Percentiles rank a stretch among this genome's conserved stretches.
Evolutionary conservation across 2,113 vertebrate species (phyloP).

Genomic region (Spilogale gracilis): DNA sequence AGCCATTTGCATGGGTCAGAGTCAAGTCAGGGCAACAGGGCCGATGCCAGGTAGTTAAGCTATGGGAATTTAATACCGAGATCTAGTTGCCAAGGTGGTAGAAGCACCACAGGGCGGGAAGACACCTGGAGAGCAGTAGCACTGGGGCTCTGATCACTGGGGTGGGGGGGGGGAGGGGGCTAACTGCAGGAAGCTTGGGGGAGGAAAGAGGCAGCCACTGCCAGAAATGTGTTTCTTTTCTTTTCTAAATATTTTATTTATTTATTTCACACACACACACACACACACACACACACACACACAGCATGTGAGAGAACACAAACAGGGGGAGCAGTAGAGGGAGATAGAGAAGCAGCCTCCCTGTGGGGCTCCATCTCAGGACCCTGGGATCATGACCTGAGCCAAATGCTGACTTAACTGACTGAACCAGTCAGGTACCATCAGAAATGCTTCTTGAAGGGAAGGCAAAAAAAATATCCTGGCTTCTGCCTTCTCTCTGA

Average conservation of each 20-base stretch:
- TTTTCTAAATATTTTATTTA: too few species aligned
- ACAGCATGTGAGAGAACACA: neutral
- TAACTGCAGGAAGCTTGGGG: too few species aligned
- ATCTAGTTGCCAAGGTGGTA: rapidly evolving
- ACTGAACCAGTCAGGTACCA: neutral
- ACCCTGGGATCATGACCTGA: neutral
- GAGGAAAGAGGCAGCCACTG: rapidly evolving
- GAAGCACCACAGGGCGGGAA: neutral
- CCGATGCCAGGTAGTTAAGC: rapidly evolving
- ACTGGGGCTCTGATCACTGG: rapidly evolving
- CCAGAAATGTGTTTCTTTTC: neutral
- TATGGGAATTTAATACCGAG: neutral
- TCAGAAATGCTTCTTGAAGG: neutral
- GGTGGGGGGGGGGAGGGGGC: rapidly evolving
- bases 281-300: too few species aligned
- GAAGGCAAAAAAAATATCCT: rapidly evolving
- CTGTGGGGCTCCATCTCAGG: neutral
- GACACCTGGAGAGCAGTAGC: neutral
- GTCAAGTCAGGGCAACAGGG: neutral
- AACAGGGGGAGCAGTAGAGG: neutral
- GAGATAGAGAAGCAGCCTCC: neutral
- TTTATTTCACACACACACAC: too few species aligned
- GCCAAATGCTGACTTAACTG: neutral
- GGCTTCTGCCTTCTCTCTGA: neutral
- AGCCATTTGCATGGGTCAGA: rapidly evolving